phyloP scores from a whole-genome alignment of 2,888 invertebrate species.

The Ceraclea dissimilis region DNA sequence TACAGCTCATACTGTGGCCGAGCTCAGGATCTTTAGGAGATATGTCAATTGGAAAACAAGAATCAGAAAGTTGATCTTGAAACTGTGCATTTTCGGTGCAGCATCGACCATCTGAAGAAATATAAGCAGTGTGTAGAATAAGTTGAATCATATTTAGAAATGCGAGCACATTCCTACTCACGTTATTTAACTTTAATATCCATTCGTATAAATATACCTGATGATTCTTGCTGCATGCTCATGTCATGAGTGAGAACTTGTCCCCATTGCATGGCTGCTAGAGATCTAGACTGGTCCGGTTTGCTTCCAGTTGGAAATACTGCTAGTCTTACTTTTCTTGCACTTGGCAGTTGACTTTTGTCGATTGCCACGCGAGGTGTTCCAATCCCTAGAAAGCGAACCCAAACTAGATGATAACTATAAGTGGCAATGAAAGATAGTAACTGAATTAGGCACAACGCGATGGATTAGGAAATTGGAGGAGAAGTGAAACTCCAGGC shows the following conservation, averaged over 20 bases:
- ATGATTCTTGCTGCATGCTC: slow-evolving; percentile 10
- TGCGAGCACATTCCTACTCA: too few relatives aligned
- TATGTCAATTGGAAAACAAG: background rate
- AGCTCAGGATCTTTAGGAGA: background rate
- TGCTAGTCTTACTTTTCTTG: slow-evolving; percentile 32
- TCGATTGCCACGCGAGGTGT: background rate
- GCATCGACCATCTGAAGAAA: background rate
- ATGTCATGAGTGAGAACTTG: slow-evolving; percentile 55
- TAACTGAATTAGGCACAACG: too few relatives aligned
- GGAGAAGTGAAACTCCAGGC: too few relatives aligned
- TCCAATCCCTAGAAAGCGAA: background rate
- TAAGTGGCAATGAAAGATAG: background rate
- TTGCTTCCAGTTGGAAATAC: slow-evolving; percentile 30
- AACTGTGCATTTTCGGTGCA: background rate
- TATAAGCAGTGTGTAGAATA: too few relatives aligned
- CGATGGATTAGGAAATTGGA: too few relatives aligned
- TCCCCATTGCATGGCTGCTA: slow-evolving; percentile 48
- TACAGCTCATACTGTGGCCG: background rate
- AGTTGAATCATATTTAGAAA: too few relatives aligned
- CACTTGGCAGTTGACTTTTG: slow-evolving; percentile 30
- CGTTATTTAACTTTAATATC: too few relatives aligned
- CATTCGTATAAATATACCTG: too few relatives aligned
- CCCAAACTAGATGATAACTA: too few relatives aligned
- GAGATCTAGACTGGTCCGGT: slow-evolving; percentile 32
- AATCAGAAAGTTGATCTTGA: background rate